These are phyloP conservation scores for Drosophila chauvacae DNA, from an alignment of 1,140 invertebrate species.

Conservation along the genomic window DNA sequence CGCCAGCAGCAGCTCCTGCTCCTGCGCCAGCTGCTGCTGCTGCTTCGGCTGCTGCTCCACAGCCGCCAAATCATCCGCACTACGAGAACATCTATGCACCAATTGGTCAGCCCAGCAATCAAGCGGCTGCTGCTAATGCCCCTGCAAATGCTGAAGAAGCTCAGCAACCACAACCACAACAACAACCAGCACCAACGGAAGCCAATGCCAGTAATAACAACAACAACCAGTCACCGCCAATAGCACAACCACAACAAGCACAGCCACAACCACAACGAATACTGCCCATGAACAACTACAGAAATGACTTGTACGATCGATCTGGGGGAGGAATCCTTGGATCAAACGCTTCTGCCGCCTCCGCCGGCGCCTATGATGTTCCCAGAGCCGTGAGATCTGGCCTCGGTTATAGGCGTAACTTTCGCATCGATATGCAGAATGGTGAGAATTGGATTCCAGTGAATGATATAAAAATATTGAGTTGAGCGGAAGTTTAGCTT, in stretches of 20 bases:
- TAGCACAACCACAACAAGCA: slow-evolving; percentile 48
- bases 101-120: slow-evolving; percentile 77
- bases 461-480: background rate
- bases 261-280: slow-evolving; percentile 53
- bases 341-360: slow-evolving; percentile 36
- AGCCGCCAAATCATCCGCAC: slow-evolving; percentile 78
- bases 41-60: slow-evolving; percentile 39
- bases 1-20: slow-evolving; percentile 27
- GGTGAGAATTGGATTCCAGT: slow-evolving; percentile 33
- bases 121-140: slow-evolving; percentile 71
- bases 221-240: slow-evolving; percentile 33
- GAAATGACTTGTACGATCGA: slow-evolving; percentile 84
- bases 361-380: slow-evolving; percentile 76
- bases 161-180: slow-evolving; percentile 47
- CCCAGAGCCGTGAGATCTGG: slow-evolving; percentile 80
- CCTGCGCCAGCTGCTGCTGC: slow-evolving; percentile 17
- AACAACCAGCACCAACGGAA: slow-evolving; percentile 52
- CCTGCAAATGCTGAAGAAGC: slow-evolving; percentile 74
- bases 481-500: slow-evolving; percentile 4
- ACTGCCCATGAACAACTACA: slow-evolving; percentile 72
- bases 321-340: slow-evolving; percentile 46
- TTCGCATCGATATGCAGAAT: slow-evolving; percentile 82
- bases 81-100: slow-evolving; percentile 86
- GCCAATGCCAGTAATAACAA: slow-evolving; percentile 49
- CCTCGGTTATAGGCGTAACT: slow-evolving; percentile 80